phyloP scores from a whole-genome alignment of 2,888 invertebrate genomes.

The Hemicrepidius hirtus region DNA sequence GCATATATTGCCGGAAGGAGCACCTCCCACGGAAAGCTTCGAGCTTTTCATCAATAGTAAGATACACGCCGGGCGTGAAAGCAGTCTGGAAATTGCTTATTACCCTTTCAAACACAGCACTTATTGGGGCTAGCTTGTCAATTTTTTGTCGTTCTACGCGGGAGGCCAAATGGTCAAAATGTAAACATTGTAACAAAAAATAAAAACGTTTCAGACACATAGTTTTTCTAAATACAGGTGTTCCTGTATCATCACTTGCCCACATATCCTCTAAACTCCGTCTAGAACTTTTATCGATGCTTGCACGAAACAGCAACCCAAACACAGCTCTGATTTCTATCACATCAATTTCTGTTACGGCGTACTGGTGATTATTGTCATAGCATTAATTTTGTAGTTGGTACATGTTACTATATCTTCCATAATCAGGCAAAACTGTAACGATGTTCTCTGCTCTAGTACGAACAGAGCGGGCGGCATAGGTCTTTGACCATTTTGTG shows the following conservation, averaged over 20 bases:
- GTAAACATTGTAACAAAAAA: neutral
- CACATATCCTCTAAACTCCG: neutral
- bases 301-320: too few species aligned
- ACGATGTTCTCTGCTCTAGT: too few species aligned
- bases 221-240: too few species aligned
- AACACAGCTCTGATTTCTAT: neutral
- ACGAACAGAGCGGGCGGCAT: neutral
- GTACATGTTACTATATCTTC: neutral
- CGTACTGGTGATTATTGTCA: constrained; percentile 1
- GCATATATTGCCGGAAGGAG: neutral
- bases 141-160: neutral
- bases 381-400: neutral
- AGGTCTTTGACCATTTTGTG: neutral
- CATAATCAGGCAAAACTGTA: neutral
- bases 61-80: neutral
- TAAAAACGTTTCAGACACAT: too few species aligned
- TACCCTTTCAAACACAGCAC: neutral
- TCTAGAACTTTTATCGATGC: neutral
- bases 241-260: neutral
- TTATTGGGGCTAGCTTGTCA: neutral
- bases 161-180: neutral
- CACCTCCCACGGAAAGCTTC: neutral
- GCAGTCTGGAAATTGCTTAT: neutral
- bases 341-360: neutral
- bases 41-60: too few species aligned